Evolutionary conservation across 1,140 invertebrate species (phyloP).

Genomic region (Neotoxoptera formosana): DNA sequence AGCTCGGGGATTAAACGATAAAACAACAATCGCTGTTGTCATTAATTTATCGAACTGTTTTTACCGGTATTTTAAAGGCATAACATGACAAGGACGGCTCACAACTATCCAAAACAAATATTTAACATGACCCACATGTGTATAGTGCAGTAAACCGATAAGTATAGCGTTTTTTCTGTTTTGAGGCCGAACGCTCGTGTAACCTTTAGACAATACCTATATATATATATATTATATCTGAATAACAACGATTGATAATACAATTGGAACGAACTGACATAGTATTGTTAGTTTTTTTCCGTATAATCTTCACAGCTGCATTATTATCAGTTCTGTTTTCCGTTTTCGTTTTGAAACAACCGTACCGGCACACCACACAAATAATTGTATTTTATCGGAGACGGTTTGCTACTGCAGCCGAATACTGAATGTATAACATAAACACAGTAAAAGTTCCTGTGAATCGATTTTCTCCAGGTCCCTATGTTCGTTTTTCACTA

Average conservation of each 20-base stretch:
- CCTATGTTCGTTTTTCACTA: background rate
- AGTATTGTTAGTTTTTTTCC: background rate
- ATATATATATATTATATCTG: background rate
- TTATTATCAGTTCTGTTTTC: background rate
- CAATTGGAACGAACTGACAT: background rate
- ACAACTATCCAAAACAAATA: conserved; percentile 21
- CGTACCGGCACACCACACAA: background rate
- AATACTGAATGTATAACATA: background rate
- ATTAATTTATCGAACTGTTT: background rate
- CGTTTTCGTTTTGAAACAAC: background rate
- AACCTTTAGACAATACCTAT: background rate
- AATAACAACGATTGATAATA: conserved; percentile 2
- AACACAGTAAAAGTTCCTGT: background rate
- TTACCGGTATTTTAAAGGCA: background rate
- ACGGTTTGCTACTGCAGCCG: background rate
- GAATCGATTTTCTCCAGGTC: background rate
- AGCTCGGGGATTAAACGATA: background rate
- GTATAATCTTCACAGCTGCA: background rate
- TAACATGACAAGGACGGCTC: conserved; percentile 3
- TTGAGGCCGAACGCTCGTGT: background rate
- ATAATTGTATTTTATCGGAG: background rate
- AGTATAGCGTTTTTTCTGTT: background rate
- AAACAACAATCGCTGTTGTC: background rate
- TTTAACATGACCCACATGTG: conserved; percentile 46
- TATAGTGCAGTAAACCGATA: conserved; percentile 11